Evolutionary conservation across 1,140 invertebrate species (phyloP).

Genomic region (Eriosoma lanigerum): DNA sequence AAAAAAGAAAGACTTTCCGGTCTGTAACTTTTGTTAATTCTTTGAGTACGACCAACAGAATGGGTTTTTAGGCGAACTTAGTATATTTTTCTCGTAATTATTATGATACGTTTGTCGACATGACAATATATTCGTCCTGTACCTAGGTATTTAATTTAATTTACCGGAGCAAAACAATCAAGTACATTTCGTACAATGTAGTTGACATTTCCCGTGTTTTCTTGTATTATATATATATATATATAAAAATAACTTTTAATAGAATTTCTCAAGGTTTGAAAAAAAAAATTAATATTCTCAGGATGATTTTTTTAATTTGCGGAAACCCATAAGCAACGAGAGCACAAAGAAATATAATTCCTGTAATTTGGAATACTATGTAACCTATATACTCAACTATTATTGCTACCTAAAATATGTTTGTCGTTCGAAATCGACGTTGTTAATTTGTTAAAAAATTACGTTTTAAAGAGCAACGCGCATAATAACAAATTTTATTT

Average conservation of each 20-base stretch:
- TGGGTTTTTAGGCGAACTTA: neutral
- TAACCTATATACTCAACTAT: too few relatives aligned
- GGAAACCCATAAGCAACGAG: too few relatives aligned
- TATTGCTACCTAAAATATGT: too few relatives aligned
- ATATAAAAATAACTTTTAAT: too few relatives aligned
- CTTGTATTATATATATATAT: neutral
- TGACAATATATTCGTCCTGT: neutral
- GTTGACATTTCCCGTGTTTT: slow-evolving; percentile 10
- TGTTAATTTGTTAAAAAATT: too few relatives aligned
- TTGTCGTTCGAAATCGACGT: too few relatives aligned
- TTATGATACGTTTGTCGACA: neutral
- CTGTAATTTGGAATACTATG: too few relatives aligned
- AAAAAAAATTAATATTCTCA: neutral
- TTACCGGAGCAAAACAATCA: neutral
- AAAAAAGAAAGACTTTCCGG: neutral
- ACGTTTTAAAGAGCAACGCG: too few relatives aligned
- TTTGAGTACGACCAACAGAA: neutral
- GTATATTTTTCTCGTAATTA: neutral
- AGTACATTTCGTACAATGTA: neutral
- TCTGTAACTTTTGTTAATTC: neutral
- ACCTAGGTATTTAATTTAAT: neutral
- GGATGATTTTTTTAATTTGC: neutral
- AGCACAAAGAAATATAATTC: too few relatives aligned
- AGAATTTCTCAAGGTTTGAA: slow-evolving; percentile 18
- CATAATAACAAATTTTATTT: too few relatives aligned